Base-by-base conservation (phyloP, 2,888 invertebrate species). In the Endomychus coccineus region DNA sequence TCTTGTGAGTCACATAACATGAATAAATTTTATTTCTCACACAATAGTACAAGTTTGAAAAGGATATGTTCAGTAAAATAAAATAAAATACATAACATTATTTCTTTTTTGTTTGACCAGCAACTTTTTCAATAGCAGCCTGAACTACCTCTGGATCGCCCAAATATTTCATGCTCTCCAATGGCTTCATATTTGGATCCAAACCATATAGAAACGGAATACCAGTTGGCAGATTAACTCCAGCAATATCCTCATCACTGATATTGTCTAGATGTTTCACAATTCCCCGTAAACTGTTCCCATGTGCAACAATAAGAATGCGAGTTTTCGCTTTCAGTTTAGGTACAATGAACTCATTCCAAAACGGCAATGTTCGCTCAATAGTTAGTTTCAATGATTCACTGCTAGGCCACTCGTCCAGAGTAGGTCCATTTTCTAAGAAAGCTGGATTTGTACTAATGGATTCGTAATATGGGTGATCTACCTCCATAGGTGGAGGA, bases 371-470 rank as follows among this genome's bases (percentile, higher is more conserved):
- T 2, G 87, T 85, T 29, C 90, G 74, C 42, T 78, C 78, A 61
- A 87, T 84, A 2, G 87, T 86, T 31, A 87, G 70, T 56, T 87
- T 83, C 36, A 90, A 67, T 12, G 89, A 88, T 62, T 90, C 90
- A 46, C 76, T 80, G 71, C 75, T 80, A 0, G 90, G 90, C 58
- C 90, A 88, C 49, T 85, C 77, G 2, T 78, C 78, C 2, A 71
- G 68, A 1, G 71, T 67, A 44, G 83, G 83, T 1, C 81, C 84
- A 46, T 79, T 77, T 5, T 69, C 66, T 5, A 74, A 74, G 50
- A 88, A 87, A 36, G 83, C 76, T 0, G 80, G 70, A 61, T 89
- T 88, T 13, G 82, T 79, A 4, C 80, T 74, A 51, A 90, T 89
- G 10, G 67, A 69, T 1, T 80, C 73, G 54, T 83, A 85, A 62